A percentile compares a stretch with the other conserved stretches of the same genome.
phyloP scores from a whole-genome alignment of 2,888 invertebrate species.

The Drosophila rubida region DNA sequence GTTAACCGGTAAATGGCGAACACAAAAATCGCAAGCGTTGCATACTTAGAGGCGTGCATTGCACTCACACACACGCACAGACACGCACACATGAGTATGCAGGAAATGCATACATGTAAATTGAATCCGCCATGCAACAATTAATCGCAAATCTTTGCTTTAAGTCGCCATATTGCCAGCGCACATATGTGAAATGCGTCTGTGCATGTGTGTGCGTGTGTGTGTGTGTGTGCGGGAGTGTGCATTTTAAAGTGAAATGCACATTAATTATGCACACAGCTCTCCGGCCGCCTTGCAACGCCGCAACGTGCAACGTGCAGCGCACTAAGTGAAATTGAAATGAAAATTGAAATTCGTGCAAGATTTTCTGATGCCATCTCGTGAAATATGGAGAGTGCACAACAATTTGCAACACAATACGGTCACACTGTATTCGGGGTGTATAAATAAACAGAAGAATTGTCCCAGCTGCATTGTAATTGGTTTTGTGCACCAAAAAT shows the following conservation, averaged over 20 bases:
- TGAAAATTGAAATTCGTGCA: slow-evolving; percentile 33
- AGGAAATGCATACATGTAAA: slow-evolving; percentile 49
- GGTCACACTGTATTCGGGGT: not conserved
- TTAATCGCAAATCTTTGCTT: slow-evolving; percentile 82
- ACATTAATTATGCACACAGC: slow-evolving; percentile 78
- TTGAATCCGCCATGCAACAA: slow-evolving; percentile 80
- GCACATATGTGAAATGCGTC: slow-evolving; percentile 21
- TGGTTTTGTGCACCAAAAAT: not conserved
- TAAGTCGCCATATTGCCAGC: slow-evolving; percentile 63
- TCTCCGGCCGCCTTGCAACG: slow-evolving; percentile 35
- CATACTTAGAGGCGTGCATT: slow-evolving; percentile 56
- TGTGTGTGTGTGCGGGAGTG: slow-evolving; percentile 34
- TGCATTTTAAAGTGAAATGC: slow-evolving; percentile 78
- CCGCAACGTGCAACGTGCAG: not conserved
- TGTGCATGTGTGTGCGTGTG: slow-evolving; percentile 6
- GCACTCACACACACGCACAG: slow-evolving; percentile 27
- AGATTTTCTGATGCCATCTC: slow-evolving; percentile 8
- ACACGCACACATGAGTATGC: slow-evolving; percentile 14
- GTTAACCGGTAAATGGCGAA: slow-evolving; percentile 16
- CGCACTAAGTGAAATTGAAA: slow-evolving; percentile 67
- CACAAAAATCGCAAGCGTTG: slow-evolving; percentile 19
- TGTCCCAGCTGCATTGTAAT: not conserved
- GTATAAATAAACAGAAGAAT: slow-evolving; percentile 14
- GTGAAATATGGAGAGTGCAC: slow-evolving; percentile 1
- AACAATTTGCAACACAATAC: slow-evolving; percentile 1